A percentile compares a stretch with the other conserved stretches of the same genome.
These are phyloP conservation scores for Phoebastria nigripes DNA, from an alignment of 2,797 vertebrate genomes.

Conservation along the genomic window DNA sequence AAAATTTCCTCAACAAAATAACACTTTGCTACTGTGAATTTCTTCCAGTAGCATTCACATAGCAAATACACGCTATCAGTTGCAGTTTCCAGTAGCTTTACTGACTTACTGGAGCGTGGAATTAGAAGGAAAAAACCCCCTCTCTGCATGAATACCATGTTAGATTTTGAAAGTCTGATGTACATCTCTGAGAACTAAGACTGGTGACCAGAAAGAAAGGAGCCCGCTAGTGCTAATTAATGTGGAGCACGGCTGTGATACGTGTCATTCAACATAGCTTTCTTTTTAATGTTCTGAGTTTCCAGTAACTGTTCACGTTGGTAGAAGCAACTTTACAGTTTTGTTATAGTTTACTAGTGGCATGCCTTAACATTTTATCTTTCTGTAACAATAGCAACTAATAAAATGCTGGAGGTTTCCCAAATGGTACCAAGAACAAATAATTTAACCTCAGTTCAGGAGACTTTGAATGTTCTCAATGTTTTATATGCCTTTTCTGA, in stretches of 20 bases:
- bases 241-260: neutral
- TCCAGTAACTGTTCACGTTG: neutral
- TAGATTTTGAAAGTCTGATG: neutral
- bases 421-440: slow-evolving; percentile 25
- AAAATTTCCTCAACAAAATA: slow-evolving; percentile 15
- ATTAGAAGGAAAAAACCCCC: neutral
- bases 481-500: neutral
- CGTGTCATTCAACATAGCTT: neutral
- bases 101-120: neutral
- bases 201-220: neutral
- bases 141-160: neutral
- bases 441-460: neutral
- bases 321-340: neutral
- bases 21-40: neutral
- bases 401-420: slow-evolving; percentile 51
- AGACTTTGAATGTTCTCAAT: neutral
- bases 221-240: neutral
- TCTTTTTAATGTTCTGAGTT: neutral
- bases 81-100: slow-evolving; percentile 18
- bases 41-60: neutral
- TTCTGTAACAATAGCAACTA: slow-evolving; percentile 53
- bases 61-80: neutral
- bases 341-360: neutral
- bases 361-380: slow-evolving; percentile 40
- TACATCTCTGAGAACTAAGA: neutral